Percentiles rank a stretch among this genome's conserved stretches.
phyloP scores from a whole-genome alignment of 1,140 invertebrate species.

The Brachionus rotundiformis region DNA sequence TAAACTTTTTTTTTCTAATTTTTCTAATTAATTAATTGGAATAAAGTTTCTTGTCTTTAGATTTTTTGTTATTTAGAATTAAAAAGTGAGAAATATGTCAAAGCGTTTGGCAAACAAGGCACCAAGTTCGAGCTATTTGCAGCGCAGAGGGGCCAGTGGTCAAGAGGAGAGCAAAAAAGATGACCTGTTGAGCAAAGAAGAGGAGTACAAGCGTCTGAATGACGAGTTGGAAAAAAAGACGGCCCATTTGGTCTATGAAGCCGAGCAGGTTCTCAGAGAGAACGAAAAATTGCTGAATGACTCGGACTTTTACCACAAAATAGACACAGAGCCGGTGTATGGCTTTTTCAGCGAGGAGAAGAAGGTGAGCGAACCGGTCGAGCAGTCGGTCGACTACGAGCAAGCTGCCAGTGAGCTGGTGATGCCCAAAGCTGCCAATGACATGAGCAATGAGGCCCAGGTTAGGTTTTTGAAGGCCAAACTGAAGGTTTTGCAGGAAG shows the following conservation, averaged over 20 bases:
- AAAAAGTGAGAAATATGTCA: background rate
- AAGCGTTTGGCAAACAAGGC: background rate
- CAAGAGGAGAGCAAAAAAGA: background rate
- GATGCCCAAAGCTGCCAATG: constrained; percentile 57
- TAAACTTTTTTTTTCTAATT: background rate
- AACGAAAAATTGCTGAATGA: constrained; percentile 19
- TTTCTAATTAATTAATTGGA: background rate
- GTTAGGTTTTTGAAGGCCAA: constrained; percentile 63
- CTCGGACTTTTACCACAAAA: constrained; percentile 5
- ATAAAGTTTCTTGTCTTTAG: background rate
- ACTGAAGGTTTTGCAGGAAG: constrained; percentile 62
- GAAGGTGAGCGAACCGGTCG: background rate
- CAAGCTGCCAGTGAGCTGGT: background rate
- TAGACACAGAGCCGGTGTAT: constrained; percentile 39
- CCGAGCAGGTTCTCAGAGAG: constrained; percentile 61
- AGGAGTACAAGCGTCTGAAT: constrained; percentile 60
- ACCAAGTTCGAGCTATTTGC: background rate
- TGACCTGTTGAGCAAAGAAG: constrained; percentile 38
- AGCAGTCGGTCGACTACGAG: background rate
- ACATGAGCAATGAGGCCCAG: constrained; percentile 61
- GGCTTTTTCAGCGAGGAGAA: background rate
- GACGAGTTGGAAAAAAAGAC: constrained; percentile 62
- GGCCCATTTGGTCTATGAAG: constrained; percentile 60
- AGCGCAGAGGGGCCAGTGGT: background rate
- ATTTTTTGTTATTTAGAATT: no score